phyloP scores from a whole-genome alignment of 35 echinoderm and acorn worm genomes.

The Eucidaris tribuloides region DNA sequence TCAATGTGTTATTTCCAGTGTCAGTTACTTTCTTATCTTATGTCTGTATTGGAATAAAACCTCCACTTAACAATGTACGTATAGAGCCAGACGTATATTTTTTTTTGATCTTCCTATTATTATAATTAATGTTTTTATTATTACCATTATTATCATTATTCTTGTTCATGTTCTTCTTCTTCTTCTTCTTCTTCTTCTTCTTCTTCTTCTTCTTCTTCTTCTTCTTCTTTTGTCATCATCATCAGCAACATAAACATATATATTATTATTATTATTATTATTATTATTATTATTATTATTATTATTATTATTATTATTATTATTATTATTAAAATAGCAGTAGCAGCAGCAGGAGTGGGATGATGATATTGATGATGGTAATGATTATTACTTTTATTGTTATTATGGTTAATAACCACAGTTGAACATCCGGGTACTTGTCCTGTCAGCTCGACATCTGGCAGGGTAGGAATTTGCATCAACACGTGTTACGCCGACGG shows the following conservation, averaged over 20 bases:
- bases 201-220: neutral
- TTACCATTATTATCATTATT: neutral
- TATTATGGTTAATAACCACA: neutral
- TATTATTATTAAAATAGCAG: neutral
- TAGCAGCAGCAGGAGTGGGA: neutral
- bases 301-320: neutral
- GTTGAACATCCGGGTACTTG: neutral
- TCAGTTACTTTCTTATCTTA: neutral
- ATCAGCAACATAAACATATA: neutral
- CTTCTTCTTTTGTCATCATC: neutral
- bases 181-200: neutral
- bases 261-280: neutral
- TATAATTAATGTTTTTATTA: neutral
- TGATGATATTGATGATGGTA: neutral
- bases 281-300: neutral
- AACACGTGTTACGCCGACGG: constrained; percentile 21
- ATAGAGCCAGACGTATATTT: neutral
- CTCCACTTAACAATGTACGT: neutral
- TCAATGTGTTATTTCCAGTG: neutral
- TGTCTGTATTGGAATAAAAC: neutral
- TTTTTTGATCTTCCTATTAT: neutral
- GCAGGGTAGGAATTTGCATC: neutral
- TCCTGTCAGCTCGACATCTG: neutral
- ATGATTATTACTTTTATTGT: neutral
- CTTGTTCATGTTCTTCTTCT: neutral